A percentile compares a stretch with the other conserved stretches of the same genome.
These are phyloP conservation scores for Melitaea cinxia DNA, from an alignment of 1,140 invertebrate genomes.

Conservation along the genomic window DNA sequence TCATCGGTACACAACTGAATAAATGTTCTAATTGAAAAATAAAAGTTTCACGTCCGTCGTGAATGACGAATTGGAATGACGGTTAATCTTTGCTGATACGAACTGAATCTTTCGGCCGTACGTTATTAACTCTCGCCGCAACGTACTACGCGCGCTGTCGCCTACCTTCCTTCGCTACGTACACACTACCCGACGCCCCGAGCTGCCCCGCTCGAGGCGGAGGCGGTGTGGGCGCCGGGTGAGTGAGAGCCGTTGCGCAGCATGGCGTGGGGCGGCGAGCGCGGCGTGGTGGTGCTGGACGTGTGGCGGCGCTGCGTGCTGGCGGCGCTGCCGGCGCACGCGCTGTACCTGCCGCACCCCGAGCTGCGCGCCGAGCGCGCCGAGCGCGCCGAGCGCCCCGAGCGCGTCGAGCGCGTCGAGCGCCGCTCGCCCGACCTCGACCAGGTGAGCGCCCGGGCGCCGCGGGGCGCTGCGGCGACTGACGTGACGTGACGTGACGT, in stretches of 20 bases:
- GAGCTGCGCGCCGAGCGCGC: slow-evolving; percentile 77
- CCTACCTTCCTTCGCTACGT: too few relatives aligned
- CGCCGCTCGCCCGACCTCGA: slow-evolving; percentile 95
- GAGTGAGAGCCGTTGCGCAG: slow-evolving; percentile 76
- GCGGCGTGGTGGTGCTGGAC: slow-evolving; percentile 96
- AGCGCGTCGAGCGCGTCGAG: slow-evolving; percentile 90
- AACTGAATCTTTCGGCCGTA: too few relatives aligned
- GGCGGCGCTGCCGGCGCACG: slow-evolving; percentile 91
- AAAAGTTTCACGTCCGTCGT: too few relatives aligned
- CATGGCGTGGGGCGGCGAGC: slow-evolving; percentile 98
- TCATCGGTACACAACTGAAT: too few relatives aligned
- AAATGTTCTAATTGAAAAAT: too few relatives aligned
- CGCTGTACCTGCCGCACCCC: slow-evolving; percentile 95
- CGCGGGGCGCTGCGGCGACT: background rate
- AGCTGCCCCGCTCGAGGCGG: too few relatives aligned
- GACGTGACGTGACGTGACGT: too few relatives aligned
- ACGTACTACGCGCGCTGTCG: too few relatives aligned
- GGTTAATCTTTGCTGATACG: too few relatives aligned
- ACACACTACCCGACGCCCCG: too few relatives aligned
- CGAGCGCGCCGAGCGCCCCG: slow-evolving; percentile 93
- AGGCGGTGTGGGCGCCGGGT: background rate
- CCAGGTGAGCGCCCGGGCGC: slow-evolving; percentile 87
- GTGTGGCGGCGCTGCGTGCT: slow-evolving; percentile 95
- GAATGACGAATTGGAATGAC: too few relatives aligned
- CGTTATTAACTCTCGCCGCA: too few relatives aligned